Conservation (phyloP, 1,140 invertebrate species). For the Lasaia peninsularis region DNA sequence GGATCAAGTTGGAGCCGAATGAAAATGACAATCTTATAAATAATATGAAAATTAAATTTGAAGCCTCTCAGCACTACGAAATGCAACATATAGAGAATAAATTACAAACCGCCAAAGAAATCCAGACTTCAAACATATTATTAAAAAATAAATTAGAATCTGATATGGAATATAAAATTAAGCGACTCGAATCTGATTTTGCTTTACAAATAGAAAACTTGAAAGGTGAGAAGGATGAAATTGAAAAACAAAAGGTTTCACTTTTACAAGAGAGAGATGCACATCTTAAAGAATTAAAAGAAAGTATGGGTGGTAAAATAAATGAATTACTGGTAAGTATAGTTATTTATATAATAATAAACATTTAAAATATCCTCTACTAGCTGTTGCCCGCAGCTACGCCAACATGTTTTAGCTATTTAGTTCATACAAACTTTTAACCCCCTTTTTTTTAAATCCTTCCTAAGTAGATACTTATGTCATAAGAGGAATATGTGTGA, state of each 20-base stretch:
- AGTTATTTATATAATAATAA: no score
- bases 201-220: constrained; percentile 72
- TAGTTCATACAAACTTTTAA: no score
- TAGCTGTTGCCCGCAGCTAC: no score
- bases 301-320: constrained; percentile 67
- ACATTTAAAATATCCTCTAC: no score
- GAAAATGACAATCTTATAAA: constrained; percentile 48
- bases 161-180: constrained; percentile 61
- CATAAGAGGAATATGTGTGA: no score
- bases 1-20: constrained; percentile 48
- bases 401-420: no score
- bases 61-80: constrained; percentile 66
- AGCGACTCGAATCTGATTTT: constrained; percentile 65
- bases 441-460: no score
- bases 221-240: constrained; percentile 62
- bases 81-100: constrained; percentile 62
- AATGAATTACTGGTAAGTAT: constrained; percentile 48
- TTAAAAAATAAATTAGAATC: constrained; percentile 48
- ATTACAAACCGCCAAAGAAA: constrained; percentile 57
- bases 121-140: constrained; percentile 43
- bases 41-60: constrained; percentile 74
- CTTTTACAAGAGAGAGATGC: constrained; percentile 60
- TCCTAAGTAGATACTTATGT: no score
- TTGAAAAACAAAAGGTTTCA: constrained; percentile 61
- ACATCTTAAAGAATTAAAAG: constrained; percentile 63